A percentile compares a stretch with the other conserved stretches of the same genome.
These are phyloP conservation scores for Battus philenor DNA, from an alignment of 1,140 invertebrate species.

Conservation along the genomic window DNA sequence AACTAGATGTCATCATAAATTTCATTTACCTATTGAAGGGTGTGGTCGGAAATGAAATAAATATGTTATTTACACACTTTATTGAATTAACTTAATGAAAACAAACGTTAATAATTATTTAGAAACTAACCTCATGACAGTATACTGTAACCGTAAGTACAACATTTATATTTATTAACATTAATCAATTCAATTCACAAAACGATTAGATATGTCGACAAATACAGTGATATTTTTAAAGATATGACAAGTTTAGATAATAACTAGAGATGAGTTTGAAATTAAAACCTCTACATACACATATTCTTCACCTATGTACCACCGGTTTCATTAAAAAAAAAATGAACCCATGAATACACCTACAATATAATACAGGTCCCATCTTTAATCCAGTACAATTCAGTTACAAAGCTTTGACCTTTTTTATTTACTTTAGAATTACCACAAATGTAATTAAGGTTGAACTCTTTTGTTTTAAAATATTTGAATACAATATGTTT, in stretches of 20 bases:
- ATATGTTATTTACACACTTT: constrained; percentile 71
- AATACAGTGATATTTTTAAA: constrained; percentile 69
- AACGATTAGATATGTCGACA: constrained; percentile 73
- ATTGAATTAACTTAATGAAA: constrained; percentile 75
- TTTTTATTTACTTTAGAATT: too few species aligned
- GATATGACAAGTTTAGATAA: constrained; percentile 46
- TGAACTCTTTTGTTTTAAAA: too few species aligned
- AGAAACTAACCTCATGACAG: constrained; percentile 68
- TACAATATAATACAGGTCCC: constrained; percentile 10
- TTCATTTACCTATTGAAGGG: too few species aligned
- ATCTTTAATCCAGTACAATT: constrained; percentile 9
- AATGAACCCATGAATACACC: constrained; percentile 1
- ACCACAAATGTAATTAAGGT: too few species aligned
- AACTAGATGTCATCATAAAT: too few species aligned
- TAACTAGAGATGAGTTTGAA: constrained; percentile 14
- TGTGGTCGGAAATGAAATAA: constrained; percentile 19
- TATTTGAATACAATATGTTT: background rate
- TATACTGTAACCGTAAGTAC: constrained; percentile 74
- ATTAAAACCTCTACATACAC: constrained; percentile 13
- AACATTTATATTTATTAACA: constrained; percentile 72
- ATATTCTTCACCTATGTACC: constrained; percentile 10
- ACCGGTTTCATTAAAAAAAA: constrained; percentile 3
- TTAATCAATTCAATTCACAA: constrained; percentile 69
- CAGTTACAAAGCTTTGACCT: too few species aligned
- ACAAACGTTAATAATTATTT: constrained; percentile 68